These are phyloP conservation scores for Centropus bengalensis DNA, from an alignment of 2,113 vertebrate species.

Conservation along the genomic window DNA sequence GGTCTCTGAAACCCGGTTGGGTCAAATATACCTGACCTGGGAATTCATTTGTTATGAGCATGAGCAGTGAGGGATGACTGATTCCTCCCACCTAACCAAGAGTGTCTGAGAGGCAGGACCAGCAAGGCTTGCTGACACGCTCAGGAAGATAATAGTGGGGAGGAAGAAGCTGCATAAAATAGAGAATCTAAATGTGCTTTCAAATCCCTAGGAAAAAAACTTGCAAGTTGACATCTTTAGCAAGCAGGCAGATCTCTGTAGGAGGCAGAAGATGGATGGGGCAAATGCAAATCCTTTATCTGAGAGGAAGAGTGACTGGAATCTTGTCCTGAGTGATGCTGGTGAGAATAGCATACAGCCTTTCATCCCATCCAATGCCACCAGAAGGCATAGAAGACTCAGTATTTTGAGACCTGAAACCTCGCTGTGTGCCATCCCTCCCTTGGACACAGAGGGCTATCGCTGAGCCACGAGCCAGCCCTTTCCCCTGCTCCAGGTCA, in stretches of 20 bases:
- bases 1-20: background rate
- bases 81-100: background rate
- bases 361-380: background rate
- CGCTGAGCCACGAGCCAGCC: background rate
- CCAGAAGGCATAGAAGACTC: background rate
- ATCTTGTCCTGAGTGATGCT: background rate
- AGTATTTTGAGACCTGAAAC: background rate
- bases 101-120: background rate
- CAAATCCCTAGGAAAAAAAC: background rate
- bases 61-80: background rate
- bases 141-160: background rate
- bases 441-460: background rate
- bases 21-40: background rate
- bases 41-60: background rate
- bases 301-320: background rate
- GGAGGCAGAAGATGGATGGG: background rate
- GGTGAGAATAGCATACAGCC: background rate
- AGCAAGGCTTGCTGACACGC: background rate
- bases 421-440: background rate
- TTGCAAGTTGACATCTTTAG: background rate
- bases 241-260: background rate
- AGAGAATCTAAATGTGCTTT: background rate
- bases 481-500: background rate
- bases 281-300: background rate
- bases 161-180: background rate